phyloP scores from a whole-genome alignment of 2,113 vertebrate genomes.

The Neomonachus schauinslandi region DNA sequence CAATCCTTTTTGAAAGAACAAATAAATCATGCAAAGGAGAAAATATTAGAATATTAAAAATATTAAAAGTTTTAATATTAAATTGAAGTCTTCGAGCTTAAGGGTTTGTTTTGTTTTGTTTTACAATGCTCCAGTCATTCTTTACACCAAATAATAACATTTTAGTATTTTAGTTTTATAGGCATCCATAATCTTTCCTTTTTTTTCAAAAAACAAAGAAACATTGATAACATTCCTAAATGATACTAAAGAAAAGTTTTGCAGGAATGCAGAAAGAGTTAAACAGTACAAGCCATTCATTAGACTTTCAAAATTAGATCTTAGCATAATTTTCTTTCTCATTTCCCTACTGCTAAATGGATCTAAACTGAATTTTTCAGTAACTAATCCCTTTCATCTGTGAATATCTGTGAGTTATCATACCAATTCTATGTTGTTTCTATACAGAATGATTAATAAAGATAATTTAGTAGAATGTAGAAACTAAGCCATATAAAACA shows the following conservation, averaged over 20 bases:
- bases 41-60: not conserved
- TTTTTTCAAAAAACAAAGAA: not conserved
- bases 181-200: not conserved
- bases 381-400: not conserved
- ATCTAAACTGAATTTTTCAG: not conserved
- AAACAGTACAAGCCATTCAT: not conserved
- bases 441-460: not conserved
- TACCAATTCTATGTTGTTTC: not conserved
- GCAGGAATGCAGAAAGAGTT: not conserved
- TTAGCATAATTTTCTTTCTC: not conserved
- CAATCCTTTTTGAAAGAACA: not conserved
- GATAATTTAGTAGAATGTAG: not conserved
- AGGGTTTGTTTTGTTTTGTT: not conserved
- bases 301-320: not conserved
- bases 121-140: not conserved
- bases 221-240: slow-evolving; percentile 18
- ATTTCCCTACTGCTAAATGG: not conserved
- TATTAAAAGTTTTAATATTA: not conserved
- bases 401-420: not conserved
- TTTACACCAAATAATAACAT: not conserved
- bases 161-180: not conserved
- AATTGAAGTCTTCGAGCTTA: not conserved
- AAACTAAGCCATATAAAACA: not conserved
- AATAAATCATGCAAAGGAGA: not conserved
- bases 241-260: not conserved